Evolutionary conservation across 2,797 vertebrate species (phyloP).

Genomic region (Picus viridis): DNA sequence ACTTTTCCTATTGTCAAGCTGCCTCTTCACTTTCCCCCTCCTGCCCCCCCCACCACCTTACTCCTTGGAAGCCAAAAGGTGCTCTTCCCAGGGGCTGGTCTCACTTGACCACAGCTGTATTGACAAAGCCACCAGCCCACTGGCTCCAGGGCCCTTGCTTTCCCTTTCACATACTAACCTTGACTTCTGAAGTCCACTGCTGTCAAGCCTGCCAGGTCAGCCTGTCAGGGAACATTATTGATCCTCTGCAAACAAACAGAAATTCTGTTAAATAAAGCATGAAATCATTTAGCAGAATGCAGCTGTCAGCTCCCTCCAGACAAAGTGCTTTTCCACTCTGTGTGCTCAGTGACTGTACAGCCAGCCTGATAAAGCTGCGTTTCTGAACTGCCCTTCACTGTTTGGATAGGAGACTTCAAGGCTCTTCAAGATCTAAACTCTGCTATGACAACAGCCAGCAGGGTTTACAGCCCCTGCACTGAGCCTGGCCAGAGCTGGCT

Average conservation of each 20-base stretch:
- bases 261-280: slow-evolving; percentile 8
- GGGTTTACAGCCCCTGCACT: rapidly evolving
- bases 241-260: slow-evolving; percentile 38
- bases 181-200: background rate
- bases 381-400: background rate
- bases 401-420: background rate
- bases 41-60: too few species aligned
- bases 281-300: slow-evolving; percentile 4
- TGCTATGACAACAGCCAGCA: background rate
- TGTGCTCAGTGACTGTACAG: slow-evolving; percentile 25
- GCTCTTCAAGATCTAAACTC: background rate
- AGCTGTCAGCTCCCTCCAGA: slow-evolving; percentile 27
- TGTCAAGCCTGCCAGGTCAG: background rate
- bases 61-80: background rate
- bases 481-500: background rate
- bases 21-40: background rate
- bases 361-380: background rate
- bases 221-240: background rate
- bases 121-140: background rate
- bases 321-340: background rate
- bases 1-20: background rate
- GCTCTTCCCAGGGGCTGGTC: background rate
- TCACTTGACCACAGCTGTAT: background rate
- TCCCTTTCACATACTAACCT: background rate
- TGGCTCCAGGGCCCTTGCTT: background rate